A percentile compares a stretch with the other conserved stretches of the same genome.
Evolutionary conservation across 2,888 invertebrate species (phyloP).

Genomic region (Trissolcus japonicus): DNA sequence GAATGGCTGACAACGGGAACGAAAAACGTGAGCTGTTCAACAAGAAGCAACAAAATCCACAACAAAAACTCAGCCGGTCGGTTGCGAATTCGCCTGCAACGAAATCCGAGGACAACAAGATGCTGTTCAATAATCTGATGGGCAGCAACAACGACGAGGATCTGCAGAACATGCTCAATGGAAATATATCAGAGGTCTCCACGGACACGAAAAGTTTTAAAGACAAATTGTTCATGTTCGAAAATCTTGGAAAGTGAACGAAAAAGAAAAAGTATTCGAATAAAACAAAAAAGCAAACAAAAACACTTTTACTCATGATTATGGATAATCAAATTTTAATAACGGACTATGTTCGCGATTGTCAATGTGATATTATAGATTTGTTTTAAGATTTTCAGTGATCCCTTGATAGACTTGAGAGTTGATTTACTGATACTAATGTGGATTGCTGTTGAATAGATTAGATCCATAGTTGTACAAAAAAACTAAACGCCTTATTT

Average conservation of each 20-base stretch:
- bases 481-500: no score
- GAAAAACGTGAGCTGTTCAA: conserved; percentile 67
- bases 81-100: conserved; percentile 69
- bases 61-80: conserved; percentile 61
- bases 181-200: conserved; percentile 74
- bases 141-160: conserved; percentile 72
- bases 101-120: conserved; percentile 71
- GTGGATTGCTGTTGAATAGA: not conserved
- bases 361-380: conserved; percentile 39
- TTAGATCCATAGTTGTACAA: no score
- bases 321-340: conserved; percentile 17
- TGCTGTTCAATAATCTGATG: conserved; percentile 70
- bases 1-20: conserved; percentile 73
- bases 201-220: conserved; percentile 74
- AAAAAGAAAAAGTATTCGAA: not conserved
- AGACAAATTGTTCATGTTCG: conserved; percentile 75
- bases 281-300: not conserved
- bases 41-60: conserved; percentile 68
- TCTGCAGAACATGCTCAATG: conserved; percentile 74
- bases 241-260: conserved; percentile 71
- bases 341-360: conserved; percentile 14
- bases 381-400: conserved; percentile 14
- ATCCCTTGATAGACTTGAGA: no score
- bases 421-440: conserved; percentile 1
- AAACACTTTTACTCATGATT: not conserved